phyloP scores from a whole-genome alignment of 2,113 vertebrate genomes.

The Menidia beryllina region DNA sequence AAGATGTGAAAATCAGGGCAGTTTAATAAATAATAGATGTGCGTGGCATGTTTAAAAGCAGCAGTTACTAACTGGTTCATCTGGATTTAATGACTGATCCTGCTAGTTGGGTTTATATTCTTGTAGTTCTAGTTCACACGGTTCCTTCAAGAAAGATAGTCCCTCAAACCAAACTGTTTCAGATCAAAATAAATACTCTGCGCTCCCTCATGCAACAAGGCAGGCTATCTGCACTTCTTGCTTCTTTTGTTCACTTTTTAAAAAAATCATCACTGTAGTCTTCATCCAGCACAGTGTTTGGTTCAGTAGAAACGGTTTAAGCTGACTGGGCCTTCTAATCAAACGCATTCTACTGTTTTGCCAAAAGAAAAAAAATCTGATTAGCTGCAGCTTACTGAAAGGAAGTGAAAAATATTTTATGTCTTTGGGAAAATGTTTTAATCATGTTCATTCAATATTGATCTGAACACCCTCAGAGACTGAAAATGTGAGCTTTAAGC shows the following conservation, averaged over 20 bases:
- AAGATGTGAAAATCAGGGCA: neutral
- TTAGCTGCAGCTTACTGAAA: neutral
- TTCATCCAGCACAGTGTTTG: neutral
- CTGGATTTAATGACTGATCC: neutral
- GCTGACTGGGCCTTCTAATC: neutral
- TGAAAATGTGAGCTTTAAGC: neutral
- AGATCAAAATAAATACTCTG: neutral
- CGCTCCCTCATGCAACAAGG: neutral
- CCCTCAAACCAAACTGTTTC: neutral
- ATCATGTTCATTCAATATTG: neutral
- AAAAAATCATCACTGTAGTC: neutral
- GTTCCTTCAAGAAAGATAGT: neutral
- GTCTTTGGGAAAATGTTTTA: neutral
- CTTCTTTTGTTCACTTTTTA: neutral
- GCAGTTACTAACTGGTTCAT: conserved; percentile 37
- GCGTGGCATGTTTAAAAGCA: neutral
- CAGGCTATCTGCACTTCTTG: neutral
- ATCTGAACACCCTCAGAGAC: neutral
- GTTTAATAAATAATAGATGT: too few species aligned
- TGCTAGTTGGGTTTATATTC: conserved; percentile 12
- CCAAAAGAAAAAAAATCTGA: neutral
- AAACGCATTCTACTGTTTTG: neutral
- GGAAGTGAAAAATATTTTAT: neutral
- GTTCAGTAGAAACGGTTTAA: neutral
- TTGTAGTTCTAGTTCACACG: conserved; percentile 39